Evolutionary conservation across 2,113 vertebrate species (phyloP).

Genomic region (Hippocampus barbouri): DNA sequence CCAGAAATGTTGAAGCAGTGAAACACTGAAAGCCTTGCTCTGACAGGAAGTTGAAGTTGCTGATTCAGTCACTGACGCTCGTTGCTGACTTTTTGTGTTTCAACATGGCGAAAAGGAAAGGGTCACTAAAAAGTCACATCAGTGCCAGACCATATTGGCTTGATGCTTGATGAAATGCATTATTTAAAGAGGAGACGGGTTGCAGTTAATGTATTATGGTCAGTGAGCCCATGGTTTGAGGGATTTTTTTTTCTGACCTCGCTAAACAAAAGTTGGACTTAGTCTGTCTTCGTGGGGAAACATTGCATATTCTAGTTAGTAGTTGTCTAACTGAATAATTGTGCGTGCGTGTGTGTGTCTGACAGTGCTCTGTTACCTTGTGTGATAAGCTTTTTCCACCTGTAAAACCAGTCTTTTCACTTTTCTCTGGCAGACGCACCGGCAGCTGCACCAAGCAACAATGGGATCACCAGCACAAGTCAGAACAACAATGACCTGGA

Average conservation of each 20-base stretch:
- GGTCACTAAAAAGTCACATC: background rate
- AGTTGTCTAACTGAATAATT: background rate
- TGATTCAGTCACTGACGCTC: conserved; percentile 4
- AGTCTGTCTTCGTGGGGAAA: background rate
- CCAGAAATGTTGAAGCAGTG: background rate
- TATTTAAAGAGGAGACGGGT: background rate
- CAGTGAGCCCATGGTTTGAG: conserved; percentile 14
- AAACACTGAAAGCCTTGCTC: background rate
- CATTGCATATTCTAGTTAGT: background rate
- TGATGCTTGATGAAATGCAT: background rate
- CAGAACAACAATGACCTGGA: conserved; percentile 88
- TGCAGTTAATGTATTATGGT: conserved; percentile 28
- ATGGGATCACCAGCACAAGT: conserved; percentile 71
- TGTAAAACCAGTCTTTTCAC: conserved; percentile 47
- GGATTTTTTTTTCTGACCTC: conserved; percentile 14
- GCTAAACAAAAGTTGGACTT: background rate
- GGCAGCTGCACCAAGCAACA: conserved; percentile 74
- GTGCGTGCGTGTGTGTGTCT: background rate
- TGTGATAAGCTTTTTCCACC: background rate
- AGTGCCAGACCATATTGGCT: background rate
- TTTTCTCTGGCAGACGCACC: conserved; percentile 82
- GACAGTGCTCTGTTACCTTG: too few species aligned
- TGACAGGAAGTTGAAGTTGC: conserved; percentile 34
- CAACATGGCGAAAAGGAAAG: background rate
- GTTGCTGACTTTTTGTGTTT: background rate